Conservation (phyloP, 2,888 invertebrate species). For the Lycaena phlaeas region DNA sequence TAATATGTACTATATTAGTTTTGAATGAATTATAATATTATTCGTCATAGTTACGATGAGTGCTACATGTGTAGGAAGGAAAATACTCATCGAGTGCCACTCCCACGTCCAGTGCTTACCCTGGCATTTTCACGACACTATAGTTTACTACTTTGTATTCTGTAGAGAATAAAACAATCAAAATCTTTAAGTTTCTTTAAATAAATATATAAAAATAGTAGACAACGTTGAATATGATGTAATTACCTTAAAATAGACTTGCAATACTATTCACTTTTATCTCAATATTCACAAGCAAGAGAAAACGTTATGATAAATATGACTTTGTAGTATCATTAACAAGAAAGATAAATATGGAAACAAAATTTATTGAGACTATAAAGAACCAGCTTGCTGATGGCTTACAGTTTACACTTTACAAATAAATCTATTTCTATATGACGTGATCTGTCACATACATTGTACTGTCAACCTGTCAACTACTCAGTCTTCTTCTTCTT, state of each 20-base stretch:
- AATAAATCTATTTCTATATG: too few relatives aligned
- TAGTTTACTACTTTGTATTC: slow-evolving; percentile 8
- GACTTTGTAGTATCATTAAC: too few relatives aligned
- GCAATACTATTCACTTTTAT: slow-evolving; percentile 9
- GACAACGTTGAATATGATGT: slow-evolving; percentile 11
- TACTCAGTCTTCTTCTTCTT: too few relatives aligned
- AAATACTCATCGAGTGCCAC: slow-evolving; percentile 44
- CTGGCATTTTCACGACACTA: slow-evolving; percentile 50
- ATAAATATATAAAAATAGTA: background rate
- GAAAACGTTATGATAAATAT: too few relatives aligned
- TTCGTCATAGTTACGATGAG: slow-evolving; percentile 15
- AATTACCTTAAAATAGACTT: slow-evolving; percentile 15
- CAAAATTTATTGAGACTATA: too few relatives aligned
- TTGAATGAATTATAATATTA: slow-evolving; percentile 6
- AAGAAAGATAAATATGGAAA: too few relatives aligned
- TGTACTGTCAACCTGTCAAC: too few relatives aligned
- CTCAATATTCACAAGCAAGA: too few relatives aligned
- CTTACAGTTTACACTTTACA: too few relatives aligned
- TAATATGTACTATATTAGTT: background rate
- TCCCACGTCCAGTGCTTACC: slow-evolving; percentile 63
- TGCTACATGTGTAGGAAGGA: slow-evolving; percentile 29
- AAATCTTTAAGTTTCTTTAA: background rate
- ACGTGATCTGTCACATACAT: too few relatives aligned
- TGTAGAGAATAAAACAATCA: slow-evolving; percentile 9
- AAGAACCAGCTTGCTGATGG: too few relatives aligned